These are phyloP conservation scores for Acanthurus tractus DNA, from an alignment of 2,797 vertebrate species.

Conservation along the genomic window DNA sequence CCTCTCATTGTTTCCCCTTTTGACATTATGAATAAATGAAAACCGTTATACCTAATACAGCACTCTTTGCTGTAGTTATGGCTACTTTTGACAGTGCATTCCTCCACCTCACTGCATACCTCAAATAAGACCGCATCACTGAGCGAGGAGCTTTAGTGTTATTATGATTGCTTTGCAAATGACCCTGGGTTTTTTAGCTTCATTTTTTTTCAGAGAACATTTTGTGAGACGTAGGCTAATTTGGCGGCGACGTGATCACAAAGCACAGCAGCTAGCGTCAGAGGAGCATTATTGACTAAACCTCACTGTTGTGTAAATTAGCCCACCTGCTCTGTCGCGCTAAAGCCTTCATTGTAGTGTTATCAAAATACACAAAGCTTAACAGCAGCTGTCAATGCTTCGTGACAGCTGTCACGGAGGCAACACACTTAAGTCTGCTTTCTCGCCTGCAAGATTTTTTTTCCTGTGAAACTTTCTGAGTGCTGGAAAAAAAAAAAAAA, in stretches of 20 bases:
- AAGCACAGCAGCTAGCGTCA: slow-evolving; percentile 43
- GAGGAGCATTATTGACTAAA: slow-evolving; percentile 50
- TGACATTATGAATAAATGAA: neutral
- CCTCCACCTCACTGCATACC: neutral
- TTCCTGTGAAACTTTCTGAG: slow-evolving; percentile 54
- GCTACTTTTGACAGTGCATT: neutral
- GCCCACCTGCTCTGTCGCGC: slow-evolving; percentile 66
- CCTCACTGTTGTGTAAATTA: slow-evolving; percentile 69
- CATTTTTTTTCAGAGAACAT: slow-evolving; percentile 18
- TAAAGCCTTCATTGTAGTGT: slow-evolving; percentile 49
- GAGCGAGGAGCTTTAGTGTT: slow-evolving; percentile 6
- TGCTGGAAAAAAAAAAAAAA: slow-evolving; percentile 24
- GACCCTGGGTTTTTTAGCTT: slow-evolving; percentile 11
- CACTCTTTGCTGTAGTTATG: neutral
- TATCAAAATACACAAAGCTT: slow-evolving; percentile 68
- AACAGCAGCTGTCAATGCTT: slow-evolving; percentile 69
- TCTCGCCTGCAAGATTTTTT: slow-evolving; percentile 37
- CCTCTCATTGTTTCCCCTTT: neutral
- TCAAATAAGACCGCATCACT: neutral
- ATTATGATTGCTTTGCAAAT: slow-evolving; percentile 8
- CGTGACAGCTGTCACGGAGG: slow-evolving; percentile 68
- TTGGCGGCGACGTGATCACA: slow-evolving; percentile 29
- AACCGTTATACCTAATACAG: neutral
- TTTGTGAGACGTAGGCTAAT: slow-evolving; percentile 38
- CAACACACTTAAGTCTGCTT: slow-evolving; percentile 53